These are phyloP conservation scores for Trachythela sp. DNA, from an alignment of 64 coral and sea anemone genomes.

Conservation along the genomic window DNA sequence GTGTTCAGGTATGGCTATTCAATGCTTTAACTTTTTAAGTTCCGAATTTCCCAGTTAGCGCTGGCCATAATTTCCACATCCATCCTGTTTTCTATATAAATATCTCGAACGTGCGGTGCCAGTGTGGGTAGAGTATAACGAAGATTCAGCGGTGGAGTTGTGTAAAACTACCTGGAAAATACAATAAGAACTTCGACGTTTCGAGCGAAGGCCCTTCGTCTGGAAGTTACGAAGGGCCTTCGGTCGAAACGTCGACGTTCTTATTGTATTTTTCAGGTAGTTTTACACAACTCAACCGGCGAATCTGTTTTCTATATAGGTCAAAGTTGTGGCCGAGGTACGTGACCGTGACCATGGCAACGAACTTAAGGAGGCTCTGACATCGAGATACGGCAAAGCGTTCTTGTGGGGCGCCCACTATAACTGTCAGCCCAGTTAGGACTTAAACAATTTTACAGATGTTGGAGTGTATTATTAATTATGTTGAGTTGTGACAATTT, in stretches of 20 bases:
- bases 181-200: too few relatives aligned
- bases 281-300: not conserved
- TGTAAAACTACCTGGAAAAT: too few relatives aligned
- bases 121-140: too few relatives aligned
- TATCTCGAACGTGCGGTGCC: too few relatives aligned
- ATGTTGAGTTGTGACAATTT: not conserved
- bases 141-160: too few relatives aligned
- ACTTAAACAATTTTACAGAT: not conserved
- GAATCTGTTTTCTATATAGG: not conserved
- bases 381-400: conserved; percentile 12
- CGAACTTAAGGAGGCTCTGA: not conserved
- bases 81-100: not conserved
- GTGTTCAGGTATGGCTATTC: conserved; percentile 46
- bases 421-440: not conserved
- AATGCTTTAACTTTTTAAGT: too few relatives aligned
- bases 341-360: not conserved
- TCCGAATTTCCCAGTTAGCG: too few relatives aligned
- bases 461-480: not conserved
- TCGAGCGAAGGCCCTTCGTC: too few relatives aligned
- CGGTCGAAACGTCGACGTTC: too few relatives aligned
- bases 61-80: not conserved
- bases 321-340: not conserved
- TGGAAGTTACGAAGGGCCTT: too few relatives aligned
- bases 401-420: not conserved
- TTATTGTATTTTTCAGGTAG: not conserved